Percentiles rank a stretch among this genome's conserved stretches.
phyloP scores from a whole-genome alignment of 2,797 vertebrate species.

The Hydrolagus colliei region DNA sequence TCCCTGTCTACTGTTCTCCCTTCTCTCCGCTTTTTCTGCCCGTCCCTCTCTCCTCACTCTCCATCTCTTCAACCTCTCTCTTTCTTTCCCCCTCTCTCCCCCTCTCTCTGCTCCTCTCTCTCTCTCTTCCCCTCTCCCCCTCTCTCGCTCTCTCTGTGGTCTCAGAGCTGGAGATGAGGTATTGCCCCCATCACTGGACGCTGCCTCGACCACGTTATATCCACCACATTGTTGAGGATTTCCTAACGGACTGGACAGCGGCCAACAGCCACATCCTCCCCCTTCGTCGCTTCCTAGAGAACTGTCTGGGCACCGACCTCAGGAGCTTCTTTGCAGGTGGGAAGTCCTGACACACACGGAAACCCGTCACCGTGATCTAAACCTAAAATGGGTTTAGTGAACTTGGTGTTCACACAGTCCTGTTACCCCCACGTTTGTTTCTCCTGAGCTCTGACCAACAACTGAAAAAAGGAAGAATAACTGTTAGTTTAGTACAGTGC shows the following conservation, averaged over 20 bases:
- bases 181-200: conserved; percentile 68
- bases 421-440: too few relatives aligned
- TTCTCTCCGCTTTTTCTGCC: conserved; percentile 14
- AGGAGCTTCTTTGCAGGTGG: conserved; percentile 84
- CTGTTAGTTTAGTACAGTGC: too few relatives aligned
- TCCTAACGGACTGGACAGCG: conserved; percentile 83
- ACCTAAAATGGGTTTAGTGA: too few relatives aligned
- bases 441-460: too few relatives aligned
- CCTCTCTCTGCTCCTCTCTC: conserved; percentile 50
- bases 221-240: conserved; percentile 93
- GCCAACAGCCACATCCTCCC: conserved; percentile 82
- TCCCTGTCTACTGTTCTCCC: conserved; percentile 47
- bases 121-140: conserved; percentile 24
- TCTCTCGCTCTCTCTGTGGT: not conserved
- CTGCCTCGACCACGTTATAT: conserved; percentile 75
- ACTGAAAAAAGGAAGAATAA: conserved; percentile 28
- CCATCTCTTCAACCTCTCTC: conserved; percentile 35
- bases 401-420: too few relatives aligned
- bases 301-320: conserved; percentile 79
- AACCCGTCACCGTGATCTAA: too few relatives aligned
- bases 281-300: conserved; percentile 82
- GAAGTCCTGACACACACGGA: not conserved
- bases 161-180: conserved; percentile 75
- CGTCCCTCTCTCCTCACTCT: not conserved
- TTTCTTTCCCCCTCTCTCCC: conserved; percentile 41